A percentile compares a stretch with the other conserved stretches of the same genome.
These are phyloP conservation scores for Vulpes lagopus DNA, from an alignment of 2,113 vertebrate genomes.

Conservation along the genomic window DNA sequence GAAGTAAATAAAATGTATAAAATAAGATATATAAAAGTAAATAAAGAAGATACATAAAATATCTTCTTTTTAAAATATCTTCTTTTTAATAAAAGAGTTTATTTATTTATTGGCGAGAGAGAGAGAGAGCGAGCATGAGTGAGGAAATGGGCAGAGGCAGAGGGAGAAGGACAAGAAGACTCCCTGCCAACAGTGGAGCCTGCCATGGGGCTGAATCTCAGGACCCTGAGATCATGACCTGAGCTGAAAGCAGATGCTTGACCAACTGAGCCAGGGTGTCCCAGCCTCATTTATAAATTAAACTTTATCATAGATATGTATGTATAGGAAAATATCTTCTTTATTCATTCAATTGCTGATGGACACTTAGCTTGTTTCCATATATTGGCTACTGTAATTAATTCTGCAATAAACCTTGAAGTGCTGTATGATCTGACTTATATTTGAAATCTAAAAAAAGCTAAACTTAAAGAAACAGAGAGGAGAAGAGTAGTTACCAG, in stretches of 20 bases:
- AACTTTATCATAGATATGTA: too few species aligned
- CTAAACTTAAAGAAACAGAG: not conserved
- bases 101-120: not conserved
- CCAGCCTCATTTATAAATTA: too few species aligned
- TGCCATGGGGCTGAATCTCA: not conserved
- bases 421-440: not conserved
- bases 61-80: not conserved
- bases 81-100: not conserved
- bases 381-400: not conserved
- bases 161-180: not conserved
- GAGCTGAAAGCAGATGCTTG: not conserved
- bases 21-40: not conserved
- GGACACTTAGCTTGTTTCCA: not conserved
- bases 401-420: not conserved
- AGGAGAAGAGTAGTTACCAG: not conserved
- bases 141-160: too few species aligned
- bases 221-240: not conserved
- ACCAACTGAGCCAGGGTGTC: not conserved
- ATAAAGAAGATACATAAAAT: not conserved
- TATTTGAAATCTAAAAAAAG: not conserved
- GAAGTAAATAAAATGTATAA: not conserved
- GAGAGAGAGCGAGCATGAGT: not conserved
- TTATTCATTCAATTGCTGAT: not conserved
- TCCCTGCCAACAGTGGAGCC: not conserved
- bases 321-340: not conserved